These are phyloP conservation scores for Lagorchestes hirsutus DNA, from an alignment of 2,797 vertebrate species.

Conservation along the genomic window DNA sequence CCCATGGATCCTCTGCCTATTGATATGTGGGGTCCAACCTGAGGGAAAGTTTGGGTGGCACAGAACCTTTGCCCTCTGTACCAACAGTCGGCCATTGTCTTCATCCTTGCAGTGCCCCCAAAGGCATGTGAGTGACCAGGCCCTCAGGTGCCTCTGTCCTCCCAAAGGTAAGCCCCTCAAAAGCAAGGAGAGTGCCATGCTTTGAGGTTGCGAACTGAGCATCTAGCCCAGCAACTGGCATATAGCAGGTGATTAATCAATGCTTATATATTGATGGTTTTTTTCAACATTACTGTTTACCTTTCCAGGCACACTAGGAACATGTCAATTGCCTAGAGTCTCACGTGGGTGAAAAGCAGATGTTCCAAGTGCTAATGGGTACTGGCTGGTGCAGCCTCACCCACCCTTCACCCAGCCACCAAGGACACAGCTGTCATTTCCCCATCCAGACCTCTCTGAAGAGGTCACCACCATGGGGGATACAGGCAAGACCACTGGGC, in stretches of 20 bases:
- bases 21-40: too few relatives aligned
- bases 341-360: background rate
- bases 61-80: too few relatives aligned
- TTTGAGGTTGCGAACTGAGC: background rate
- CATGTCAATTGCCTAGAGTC: too few relatives aligned
- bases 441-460: background rate
- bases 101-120: too few relatives aligned
- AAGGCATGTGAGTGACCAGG: background rate
- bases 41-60: too few relatives aligned
- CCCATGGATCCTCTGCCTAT: too few relatives aligned
- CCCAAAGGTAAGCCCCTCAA: background rate
- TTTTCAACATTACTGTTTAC: background rate
- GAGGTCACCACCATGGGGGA: background rate
- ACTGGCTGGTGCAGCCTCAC: too few relatives aligned
- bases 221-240: too few relatives aligned
- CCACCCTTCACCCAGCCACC: too few relatives aligned
- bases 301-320: too few relatives aligned
- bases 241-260: background rate
- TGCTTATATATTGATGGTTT: background rate
- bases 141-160: background rate
- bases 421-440: background rate
- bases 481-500: background rate
- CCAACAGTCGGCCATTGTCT: background rate
- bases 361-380: too few relatives aligned
- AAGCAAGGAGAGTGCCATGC: background rate